Evolutionary conservation across 53 echinoderm and acorn worm genomes (phyloP).

Genomic region (Echinometra lucunter): DNA sequence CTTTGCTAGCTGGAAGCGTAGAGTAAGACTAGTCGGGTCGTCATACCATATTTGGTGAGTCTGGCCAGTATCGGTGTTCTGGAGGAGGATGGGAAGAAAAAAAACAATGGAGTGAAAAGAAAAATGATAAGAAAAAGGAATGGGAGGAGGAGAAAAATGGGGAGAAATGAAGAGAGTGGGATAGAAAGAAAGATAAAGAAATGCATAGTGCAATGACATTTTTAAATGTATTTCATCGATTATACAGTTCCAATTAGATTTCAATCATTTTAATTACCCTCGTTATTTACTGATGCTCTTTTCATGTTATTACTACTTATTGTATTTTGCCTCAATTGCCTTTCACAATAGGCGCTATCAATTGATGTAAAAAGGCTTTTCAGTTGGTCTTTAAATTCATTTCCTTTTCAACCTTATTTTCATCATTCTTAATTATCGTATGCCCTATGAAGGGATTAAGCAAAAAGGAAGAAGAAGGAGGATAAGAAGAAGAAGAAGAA

Average conservation of each 20-base stretch:
- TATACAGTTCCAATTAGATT: no score
- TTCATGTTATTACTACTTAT: no score
- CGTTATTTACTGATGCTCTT: no score
- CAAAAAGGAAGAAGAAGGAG: no score
- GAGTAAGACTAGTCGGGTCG: slow-evolving; percentile 68
- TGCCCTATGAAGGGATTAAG: no score
- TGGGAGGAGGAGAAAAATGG: background rate
- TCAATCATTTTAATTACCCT: no score
- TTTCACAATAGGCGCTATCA: background rate
- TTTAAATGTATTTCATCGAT: no score
- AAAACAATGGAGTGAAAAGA: background rate
- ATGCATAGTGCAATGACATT: background rate
- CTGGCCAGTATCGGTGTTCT: background rate
- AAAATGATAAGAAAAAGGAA: background rate
- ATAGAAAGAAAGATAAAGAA: background rate
- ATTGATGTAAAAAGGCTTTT: background rate
- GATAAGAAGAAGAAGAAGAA: no score
- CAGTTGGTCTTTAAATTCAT: background rate
- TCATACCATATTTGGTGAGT: slow-evolving; percentile 75
- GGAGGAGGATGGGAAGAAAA: background rate
- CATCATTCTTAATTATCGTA: background rate
- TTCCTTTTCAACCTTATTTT: background rate
- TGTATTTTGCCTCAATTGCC: background rate
- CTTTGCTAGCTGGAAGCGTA: slow-evolving; percentile 47
- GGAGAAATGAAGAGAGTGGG: background rate